These are phyloP conservation scores for Heliconius nattereri DNA, from an alignment of 1,140 invertebrate species.

Conservation along the genomic window DNA sequence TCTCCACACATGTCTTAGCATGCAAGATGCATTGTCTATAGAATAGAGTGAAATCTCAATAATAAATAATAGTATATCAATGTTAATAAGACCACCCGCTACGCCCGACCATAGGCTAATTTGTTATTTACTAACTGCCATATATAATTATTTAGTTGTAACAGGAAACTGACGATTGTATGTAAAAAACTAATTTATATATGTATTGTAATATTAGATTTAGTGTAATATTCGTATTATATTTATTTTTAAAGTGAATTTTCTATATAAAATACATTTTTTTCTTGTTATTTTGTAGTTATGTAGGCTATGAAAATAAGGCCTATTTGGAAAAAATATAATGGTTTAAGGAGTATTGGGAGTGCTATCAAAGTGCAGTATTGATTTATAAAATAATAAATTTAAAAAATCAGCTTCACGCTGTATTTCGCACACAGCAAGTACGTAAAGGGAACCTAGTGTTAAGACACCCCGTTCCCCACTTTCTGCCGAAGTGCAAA, in stretches of 20 bases:
- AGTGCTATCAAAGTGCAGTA: too few species aligned
- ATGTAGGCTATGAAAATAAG: too few species aligned
- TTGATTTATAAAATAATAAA: too few species aligned
- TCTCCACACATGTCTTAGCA: not conserved
- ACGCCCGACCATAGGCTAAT: conserved; percentile 49
- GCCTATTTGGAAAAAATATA: too few species aligned
- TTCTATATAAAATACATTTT: too few species aligned
- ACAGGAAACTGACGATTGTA: not conserved
- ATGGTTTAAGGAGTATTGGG: not conserved
- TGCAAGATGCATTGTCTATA: conserved; percentile 19
- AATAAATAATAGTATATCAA: conserved; percentile 54
- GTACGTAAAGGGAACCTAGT: too few species aligned
- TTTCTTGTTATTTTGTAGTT: too few species aligned
- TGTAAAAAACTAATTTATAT: not conserved
- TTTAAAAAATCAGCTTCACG: too few species aligned
- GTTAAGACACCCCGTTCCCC: too few species aligned
- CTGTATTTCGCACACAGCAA: too few species aligned
- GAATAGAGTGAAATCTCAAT: conserved; percentile 62
- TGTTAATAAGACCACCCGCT: conserved; percentile 60
- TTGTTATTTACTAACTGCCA: conserved; percentile 52
- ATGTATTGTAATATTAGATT: too few species aligned
- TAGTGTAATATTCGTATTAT: not conserved
- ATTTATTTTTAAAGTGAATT: not conserved
- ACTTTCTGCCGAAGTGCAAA: too few species aligned
- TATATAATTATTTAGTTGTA: not conserved